A percentile compares a stretch with the other conserved stretches of the same genome.
phyloP scores from a whole-genome alignment of 2,113 vertebrate genomes.

The Cranoglanis bouderius region DNA sequence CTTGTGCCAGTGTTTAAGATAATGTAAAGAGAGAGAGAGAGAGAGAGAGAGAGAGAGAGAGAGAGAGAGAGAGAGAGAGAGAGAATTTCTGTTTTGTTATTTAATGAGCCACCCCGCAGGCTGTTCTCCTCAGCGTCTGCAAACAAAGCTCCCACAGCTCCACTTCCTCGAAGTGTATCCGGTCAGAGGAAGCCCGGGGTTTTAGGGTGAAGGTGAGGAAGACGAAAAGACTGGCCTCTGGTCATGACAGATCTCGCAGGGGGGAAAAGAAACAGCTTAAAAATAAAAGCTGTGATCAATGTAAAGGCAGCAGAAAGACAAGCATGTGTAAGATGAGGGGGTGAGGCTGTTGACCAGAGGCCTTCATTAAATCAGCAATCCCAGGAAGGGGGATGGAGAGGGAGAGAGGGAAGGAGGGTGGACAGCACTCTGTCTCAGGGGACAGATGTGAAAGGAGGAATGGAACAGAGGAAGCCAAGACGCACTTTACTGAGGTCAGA shows the following conservation, averaged over 20 bases:
- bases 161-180: slow-evolving; percentile 7
- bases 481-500: slow-evolving; percentile 9
- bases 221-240: not conserved
- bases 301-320: not conserved
- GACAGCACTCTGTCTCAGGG: slow-evolving; percentile 57
- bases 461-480: slow-evolving; percentile 18
- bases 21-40: not conserved
- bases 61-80: not conserved
- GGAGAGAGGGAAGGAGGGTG: slow-evolving; percentile 47
- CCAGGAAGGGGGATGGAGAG: slow-evolving; percentile 61
- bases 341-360: slow-evolving; percentile 47
- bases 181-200: slow-evolving; percentile 19
- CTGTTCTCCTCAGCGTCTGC: not conserved
- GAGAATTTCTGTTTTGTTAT: too few relatives aligned
- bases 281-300: not conserved
- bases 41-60: not conserved
- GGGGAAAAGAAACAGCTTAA: not conserved
- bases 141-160: slow-evolving; percentile 35
- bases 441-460: slow-evolving; percentile 58
- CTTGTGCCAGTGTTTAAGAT: too few relatives aligned
- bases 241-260: slow-evolving; percentile 23
- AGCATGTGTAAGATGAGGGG: not conserved
- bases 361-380: slow-evolving; percentile 73
- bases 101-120: slow-evolving; percentile 48
- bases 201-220: slow-evolving; percentile 29